These are phyloP conservation scores for Aplocera efformata DNA, from an alignment of 2,888 invertebrate genomes.

Conservation along the genomic window DNA sequence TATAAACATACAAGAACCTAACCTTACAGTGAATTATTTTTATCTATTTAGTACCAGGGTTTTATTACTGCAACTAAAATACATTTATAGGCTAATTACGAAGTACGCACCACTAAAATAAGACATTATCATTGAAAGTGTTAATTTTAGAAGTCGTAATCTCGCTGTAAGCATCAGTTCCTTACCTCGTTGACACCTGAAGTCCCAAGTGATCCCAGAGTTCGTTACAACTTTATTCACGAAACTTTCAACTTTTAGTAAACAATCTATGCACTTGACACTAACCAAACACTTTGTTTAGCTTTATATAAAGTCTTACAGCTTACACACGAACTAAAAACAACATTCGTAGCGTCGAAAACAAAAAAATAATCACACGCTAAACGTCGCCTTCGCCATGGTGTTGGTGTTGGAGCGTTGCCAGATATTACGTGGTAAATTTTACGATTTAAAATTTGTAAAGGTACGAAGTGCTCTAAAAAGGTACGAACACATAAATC, in stretches of 20 bases:
- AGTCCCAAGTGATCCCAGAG: slow-evolving; percentile 72
- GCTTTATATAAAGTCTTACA: slow-evolving; percentile 57
- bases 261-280: slow-evolving; percentile 50
- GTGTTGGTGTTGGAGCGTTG: slow-evolving; percentile 50
- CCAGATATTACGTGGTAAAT: too few relatives aligned
- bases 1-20: slow-evolving; percentile 58
- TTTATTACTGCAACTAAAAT: slow-evolving; percentile 33
- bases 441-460: too few relatives aligned
- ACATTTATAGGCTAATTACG: slow-evolving; percentile 38
- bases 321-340: slow-evolving; percentile 65
- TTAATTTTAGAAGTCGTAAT: slow-evolving; percentile 63
- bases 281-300: slow-evolving; percentile 50
- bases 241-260: slow-evolving; percentile 64
- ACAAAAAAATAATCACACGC: slow-evolving; percentile 72
- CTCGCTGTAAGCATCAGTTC: slow-evolving; percentile 64
- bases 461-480: too few relatives aligned
- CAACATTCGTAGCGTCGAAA: slow-evolving; percentile 66
- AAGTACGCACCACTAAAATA: slow-evolving; percentile 31
- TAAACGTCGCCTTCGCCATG: slow-evolving; percentile 74
- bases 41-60: slow-evolving; percentile 62
- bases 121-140: slow-evolving; percentile 40
- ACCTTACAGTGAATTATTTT: slow-evolving; percentile 71
- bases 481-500: too few relatives aligned
- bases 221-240: slow-evolving; percentile 75
- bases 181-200: slow-evolving; percentile 81